phyloP scores from a whole-genome alignment of 1,140 invertebrate species.

The Drosophila dunni region DNA sequence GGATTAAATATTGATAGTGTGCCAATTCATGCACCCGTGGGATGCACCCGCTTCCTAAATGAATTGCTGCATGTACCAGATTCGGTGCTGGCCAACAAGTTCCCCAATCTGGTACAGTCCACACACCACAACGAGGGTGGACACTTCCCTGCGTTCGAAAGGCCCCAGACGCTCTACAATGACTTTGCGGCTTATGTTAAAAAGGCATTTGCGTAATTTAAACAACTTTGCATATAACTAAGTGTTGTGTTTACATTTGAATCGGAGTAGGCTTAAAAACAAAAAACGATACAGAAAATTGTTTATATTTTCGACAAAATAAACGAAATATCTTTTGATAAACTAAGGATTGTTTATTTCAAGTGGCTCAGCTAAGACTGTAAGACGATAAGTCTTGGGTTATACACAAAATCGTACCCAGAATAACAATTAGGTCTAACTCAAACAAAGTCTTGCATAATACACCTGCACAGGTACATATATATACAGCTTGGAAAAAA shows the following conservation, averaged over 20 bases:
- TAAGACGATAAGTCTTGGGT: background rate
- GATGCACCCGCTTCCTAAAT: conserved; percentile 88
- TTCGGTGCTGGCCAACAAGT: conserved; percentile 87
- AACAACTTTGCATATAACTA: background rate
- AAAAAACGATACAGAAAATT: conserved; percentile 26
- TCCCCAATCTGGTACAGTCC: conserved; percentile 87
- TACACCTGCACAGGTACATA: background rate
- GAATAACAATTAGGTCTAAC: conserved; percentile 33
- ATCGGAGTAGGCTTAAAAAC: conserved; percentile 22
- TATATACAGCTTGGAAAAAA: background rate
- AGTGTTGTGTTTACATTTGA: conserved; percentile 30
- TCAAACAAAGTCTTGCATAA: background rate
- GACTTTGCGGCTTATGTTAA: conserved; percentile 86
- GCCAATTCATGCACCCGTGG: conserved; percentile 87
- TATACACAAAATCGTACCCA: conserved; percentile 9
- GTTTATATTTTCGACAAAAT: conserved; percentile 20
- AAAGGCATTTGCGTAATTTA: conserved; percentile 51
- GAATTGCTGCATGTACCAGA: conserved; percentile 88
- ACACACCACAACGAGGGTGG: conserved; percentile 89
- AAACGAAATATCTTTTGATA: background rate
- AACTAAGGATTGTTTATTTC: conserved; percentile 7
- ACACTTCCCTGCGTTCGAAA: conserved; percentile 94
- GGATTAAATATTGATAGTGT: conserved; percentile 86
- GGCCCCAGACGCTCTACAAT: conserved; percentile 88
- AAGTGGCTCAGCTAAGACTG: background rate